These are phyloP conservation scores for Delia radicum DNA, from an alignment of 1,140 invertebrate genomes.

Conservation along the genomic window DNA sequence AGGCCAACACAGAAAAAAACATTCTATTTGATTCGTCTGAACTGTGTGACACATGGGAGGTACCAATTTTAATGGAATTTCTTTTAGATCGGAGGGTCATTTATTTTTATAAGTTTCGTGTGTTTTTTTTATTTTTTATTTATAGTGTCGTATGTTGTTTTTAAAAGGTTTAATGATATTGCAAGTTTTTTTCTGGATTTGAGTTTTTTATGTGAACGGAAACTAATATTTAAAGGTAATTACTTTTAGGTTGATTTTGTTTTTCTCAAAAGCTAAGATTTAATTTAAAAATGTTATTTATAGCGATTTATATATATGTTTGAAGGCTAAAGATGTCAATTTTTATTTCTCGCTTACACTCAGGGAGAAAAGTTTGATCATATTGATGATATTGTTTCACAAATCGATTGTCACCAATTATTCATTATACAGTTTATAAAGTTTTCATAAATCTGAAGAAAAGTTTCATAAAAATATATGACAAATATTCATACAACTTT, in stretches of 20 bases:
- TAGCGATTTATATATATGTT: too few species aligned
- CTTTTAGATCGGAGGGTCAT: slow-evolving; percentile 21
- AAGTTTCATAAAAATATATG: too few species aligned
- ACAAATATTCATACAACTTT: too few species aligned
- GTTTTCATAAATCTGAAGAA: too few species aligned
- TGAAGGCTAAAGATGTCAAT: too few species aligned
- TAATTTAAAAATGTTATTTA: too few species aligned
- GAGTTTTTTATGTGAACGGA: slow-evolving; percentile 10
- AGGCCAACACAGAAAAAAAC: background rate
- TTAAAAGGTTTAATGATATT: slow-evolving; percentile 21
- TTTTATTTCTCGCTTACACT: too few species aligned
- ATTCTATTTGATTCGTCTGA: slow-evolving; percentile 23
- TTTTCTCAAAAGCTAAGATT: background rate
- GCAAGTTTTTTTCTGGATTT: slow-evolving; percentile 3
- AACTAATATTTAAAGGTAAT: slow-evolving; percentile 22
- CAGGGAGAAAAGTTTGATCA: too few species aligned
- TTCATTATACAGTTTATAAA: too few species aligned
- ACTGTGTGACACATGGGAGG: slow-evolving; percentile 30
- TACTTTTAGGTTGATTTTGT: background rate
- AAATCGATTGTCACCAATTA: too few species aligned
- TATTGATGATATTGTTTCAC: too few species aligned
- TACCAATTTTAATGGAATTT: slow-evolving; percentile 30
- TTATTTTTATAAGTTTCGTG: background rate
- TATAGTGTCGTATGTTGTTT: slow-evolving; percentile 3
- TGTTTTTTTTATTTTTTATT: background rate